A percentile compares a stretch with the other conserved stretches of the same genome.
phyloP scores from a whole-genome alignment of 2,888 invertebrate species.

The Schrankia costaestrigalis region DNA sequence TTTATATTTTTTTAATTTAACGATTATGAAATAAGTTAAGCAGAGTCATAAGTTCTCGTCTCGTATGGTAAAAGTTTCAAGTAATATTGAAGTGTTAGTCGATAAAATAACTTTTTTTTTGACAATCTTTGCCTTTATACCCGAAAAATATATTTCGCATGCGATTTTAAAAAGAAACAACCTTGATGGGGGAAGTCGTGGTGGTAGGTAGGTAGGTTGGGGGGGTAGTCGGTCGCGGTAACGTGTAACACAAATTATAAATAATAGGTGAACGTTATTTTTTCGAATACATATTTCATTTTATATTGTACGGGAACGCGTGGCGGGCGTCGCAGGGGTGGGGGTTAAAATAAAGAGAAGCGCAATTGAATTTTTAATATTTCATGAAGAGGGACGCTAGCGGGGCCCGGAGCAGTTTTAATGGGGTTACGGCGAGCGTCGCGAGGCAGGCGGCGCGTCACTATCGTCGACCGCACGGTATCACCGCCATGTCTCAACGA shows the following conservation, averaged over 20 bases:
- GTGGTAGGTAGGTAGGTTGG: constrained; percentile 15
- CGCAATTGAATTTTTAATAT: constrained; percentile 82
- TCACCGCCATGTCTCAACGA: too few species aligned
- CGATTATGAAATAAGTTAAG: constrained; percentile 18
- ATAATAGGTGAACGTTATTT: constrained; percentile 78
- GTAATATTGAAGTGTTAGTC: constrained; percentile 3
- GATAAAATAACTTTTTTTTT: not conserved
- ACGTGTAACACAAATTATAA: constrained; percentile 72
- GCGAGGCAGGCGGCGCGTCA: constrained; percentile 27
- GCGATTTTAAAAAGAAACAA: constrained; percentile 28
- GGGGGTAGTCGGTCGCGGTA: constrained; percentile 29
- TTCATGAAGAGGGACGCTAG: constrained; percentile 77
- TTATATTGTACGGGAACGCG: constrained; percentile 71
- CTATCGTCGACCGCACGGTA: constrained; percentile 9
- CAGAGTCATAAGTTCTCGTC: constrained; percentile 8
- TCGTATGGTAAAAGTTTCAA: constrained; percentile 7
- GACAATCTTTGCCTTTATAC: constrained; percentile 4
- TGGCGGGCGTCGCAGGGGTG: constrained; percentile 61
- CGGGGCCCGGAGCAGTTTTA: constrained; percentile 67
- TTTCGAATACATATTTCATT: constrained; percentile 78
- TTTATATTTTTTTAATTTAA: constrained; percentile 8
- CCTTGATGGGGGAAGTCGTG: constrained; percentile 31
- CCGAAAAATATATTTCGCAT: constrained; percentile 21
- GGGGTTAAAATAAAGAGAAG: constrained; percentile 80
- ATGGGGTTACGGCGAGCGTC: constrained; percentile 65